phyloP scores from a whole-genome alignment of 2,797 vertebrate species.

The Myioborus miniatus region DNA sequence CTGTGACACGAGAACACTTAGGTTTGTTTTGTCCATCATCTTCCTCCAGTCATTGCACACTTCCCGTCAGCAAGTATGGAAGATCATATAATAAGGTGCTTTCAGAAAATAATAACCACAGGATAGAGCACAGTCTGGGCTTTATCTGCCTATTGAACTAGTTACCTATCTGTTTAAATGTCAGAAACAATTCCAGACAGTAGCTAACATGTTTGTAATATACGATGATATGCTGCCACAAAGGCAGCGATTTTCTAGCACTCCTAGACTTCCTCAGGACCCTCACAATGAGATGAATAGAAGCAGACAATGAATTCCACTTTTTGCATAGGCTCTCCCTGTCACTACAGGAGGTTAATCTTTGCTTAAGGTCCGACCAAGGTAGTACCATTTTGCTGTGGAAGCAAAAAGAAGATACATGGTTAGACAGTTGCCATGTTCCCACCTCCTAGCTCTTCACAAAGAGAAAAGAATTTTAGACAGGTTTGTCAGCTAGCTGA shows the following conservation, averaged over 20 bases:
- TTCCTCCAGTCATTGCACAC: neutral
- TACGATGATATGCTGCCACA: neutral
- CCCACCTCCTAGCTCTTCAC: neutral
- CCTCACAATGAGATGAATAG: neutral
- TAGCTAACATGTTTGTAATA: neutral
- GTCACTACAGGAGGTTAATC: neutral
- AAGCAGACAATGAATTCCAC: neutral
- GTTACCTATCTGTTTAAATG: neutral
- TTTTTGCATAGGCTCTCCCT: neutral
- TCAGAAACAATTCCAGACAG: neutral
- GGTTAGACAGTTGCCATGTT: neutral
- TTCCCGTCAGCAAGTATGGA: neutral
- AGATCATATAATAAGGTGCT: neutral
- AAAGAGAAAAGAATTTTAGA: neutral
- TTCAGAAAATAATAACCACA: neutral
- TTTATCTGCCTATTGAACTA: neutral
- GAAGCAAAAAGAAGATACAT: neutral
- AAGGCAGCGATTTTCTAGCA: neutral
- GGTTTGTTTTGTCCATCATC: neutral
- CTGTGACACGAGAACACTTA: fast-evolving
- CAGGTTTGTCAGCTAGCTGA: neutral
- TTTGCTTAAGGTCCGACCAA: neutral
- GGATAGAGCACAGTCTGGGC: neutral
- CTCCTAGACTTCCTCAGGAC: neutral
- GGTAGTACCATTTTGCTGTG: neutral